Evolutionary conservation across 2,888 invertebrate genomes (phyloP), one percentile per base, ranked within the genome.

Genomic region (Schrankia costaestrigalis): DNA sequence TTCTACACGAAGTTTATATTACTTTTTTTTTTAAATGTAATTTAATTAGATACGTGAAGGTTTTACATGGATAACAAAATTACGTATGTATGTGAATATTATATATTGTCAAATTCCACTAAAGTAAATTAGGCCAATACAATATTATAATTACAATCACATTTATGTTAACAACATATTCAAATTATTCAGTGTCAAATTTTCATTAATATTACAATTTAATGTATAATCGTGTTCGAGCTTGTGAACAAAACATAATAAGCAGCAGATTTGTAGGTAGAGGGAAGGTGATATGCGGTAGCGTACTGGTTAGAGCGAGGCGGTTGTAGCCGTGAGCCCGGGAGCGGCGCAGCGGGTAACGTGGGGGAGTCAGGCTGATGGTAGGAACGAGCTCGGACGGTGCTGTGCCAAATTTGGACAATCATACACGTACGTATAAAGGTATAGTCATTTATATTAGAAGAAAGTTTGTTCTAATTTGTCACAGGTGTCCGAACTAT

Each of bases 291-390:
- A 72, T 74, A 71, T 73, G 76, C 73, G 66, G 46, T 59, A 66
- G 66, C 68, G 69, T 65, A 64, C 54, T 63, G 63, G 69, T 73
- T 71, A 72, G 72, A 70, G 71, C 67, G 67, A 62, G 66, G 50
- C 46, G 36, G 39, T 41, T 56, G 49, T 54, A 60, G 38, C 40
- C 56, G 47, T 52, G 60, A 52, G 43, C 44, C 38, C 39, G 31
- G 42, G 46, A 27, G 31, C 30, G 27, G 44, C 37, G 32, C 29
- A 24, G 38, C 18, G 8, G 0, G 9, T 11, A 29, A 21, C 9
- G 33, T 9, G 24, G 18, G 30, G 18, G 18, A 27, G 19, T 8
- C n/a, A n/a, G n/a, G n/a, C n/a, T n/a, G n/a, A n/a, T n/a, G n/a
- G n/a, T n/a, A n/a, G 25, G 36, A 38, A 35, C 26, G 37, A 13